phyloP scores from a whole-genome alignment of 2,888 invertebrate genomes.

The Agrilus cyanescens region DNA sequence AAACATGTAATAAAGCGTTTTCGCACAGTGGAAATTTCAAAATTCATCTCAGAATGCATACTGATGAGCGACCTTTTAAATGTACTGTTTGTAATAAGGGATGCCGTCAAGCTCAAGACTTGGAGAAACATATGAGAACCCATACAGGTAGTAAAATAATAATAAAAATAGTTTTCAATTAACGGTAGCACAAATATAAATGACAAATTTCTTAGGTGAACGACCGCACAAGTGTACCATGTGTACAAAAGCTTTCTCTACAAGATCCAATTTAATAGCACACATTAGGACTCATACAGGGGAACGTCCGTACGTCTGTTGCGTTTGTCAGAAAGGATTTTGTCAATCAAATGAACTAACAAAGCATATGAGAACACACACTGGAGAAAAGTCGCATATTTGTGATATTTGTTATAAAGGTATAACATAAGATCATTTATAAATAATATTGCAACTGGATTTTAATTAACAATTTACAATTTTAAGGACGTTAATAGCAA shows the following conservation, averaged over 20 bases:
- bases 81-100: conserved; percentile 37
- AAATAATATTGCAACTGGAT: no score
- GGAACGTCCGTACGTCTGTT: conserved; percentile 36
- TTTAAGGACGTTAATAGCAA: no score
- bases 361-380: conserved; percentile 37
- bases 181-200: no score
- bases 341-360: conserved; percentile 36
- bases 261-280: conserved; percentile 37
- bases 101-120: conserved; percentile 36
- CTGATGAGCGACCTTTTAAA: conserved; percentile 34
- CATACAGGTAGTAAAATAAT: conserved; percentile 31
- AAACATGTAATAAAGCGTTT: conserved; percentile 34
- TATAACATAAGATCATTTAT: no score
- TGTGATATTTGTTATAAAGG: conserved; percentile 38
- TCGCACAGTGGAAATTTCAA: conserved; percentile 37
- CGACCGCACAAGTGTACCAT: conserved; percentile 35
- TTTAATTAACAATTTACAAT: no score
- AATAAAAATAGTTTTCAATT: no score
- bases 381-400: conserved; percentile 37
- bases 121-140: conserved; percentile 37
- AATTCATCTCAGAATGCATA: conserved; percentile 34
- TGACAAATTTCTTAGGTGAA: conserved; percentile 26
- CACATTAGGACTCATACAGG: conserved; percentile 37
- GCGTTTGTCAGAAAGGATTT: conserved; percentile 36
- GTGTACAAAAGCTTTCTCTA: conserved; percentile 36